Evolutionary conservation across 92 coral and sea anemone species (phyloP).

Genomic region (Epizoanthus fatuus): DNA sequence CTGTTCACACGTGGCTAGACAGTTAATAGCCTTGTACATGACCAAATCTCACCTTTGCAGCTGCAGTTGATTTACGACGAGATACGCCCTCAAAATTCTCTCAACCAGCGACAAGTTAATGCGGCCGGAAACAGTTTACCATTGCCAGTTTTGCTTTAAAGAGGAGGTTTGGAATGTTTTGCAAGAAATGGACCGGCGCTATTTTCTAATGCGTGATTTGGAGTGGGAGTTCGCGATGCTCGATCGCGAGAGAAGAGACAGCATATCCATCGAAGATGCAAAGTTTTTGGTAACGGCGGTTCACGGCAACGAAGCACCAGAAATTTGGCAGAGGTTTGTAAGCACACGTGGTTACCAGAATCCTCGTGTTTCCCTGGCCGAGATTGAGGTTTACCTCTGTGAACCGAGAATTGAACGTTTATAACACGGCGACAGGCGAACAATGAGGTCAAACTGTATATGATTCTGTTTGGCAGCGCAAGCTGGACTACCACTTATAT

Average conservation of each 20-base stretch:
- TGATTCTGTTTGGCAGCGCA: too few species aligned
- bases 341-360: slow-evolving; percentile 42
- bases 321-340: slow-evolving; percentile 50
- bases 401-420: neutral
- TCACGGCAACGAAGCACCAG: slow-evolving; percentile 56
- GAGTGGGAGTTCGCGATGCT: slow-evolving; percentile 70
- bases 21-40: slow-evolving; percentile 8
- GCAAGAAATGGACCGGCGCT: slow-evolving; percentile 75
- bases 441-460: too few species aligned
- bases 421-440: too few species aligned
- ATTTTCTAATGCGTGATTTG: slow-evolving; percentile 68
- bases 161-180: slow-evolving; percentile 61
- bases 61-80: slow-evolving; percentile 59
- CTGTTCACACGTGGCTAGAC: neutral
- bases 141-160: slow-evolving; percentile 64
- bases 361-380: slow-evolving; percentile 51
- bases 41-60: slow-evolving; percentile 34
- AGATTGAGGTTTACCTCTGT: slow-evolving; percentile 65
- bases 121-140: slow-evolving; percentile 65
- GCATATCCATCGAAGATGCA: slow-evolving; percentile 64
- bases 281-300: slow-evolving; percentile 59
- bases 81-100: slow-evolving; percentile 63
- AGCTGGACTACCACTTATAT: too few species aligned
- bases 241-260: slow-evolving; percentile 58
- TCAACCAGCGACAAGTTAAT: slow-evolving; percentile 59